Base-by-base conservation (phyloP, 2,113 vertebrate genomes). In the Aramus guarauna region DNA sequence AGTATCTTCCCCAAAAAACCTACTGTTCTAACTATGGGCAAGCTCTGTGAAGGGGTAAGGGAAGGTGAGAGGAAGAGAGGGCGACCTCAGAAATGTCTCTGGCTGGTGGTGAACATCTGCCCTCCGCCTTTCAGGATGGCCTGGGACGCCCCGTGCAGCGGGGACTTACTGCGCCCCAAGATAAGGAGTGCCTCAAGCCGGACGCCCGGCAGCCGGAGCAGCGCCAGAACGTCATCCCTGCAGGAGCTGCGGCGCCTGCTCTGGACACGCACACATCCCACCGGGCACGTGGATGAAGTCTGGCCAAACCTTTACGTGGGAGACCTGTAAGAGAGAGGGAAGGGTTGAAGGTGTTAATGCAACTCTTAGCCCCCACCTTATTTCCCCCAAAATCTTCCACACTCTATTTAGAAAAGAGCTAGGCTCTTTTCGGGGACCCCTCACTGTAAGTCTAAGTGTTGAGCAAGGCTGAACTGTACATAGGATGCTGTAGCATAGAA, bases 281-380 rank as follows among this genome's bases (percentile, higher is more conserved):
- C 48, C 1, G 97, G 88, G 41, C 99, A 99, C 4, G 78, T 99
- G 97, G 98, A 99, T 10, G 98, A 99, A 97, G 99, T 99, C 88
- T 98, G 99, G 97, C 99, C 99, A 66, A 97, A 99, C 92, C 99
- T 99, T 96, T 99, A 99, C 68, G 98, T 99, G 62, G 99, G 99
- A 98, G 99, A 99, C 96, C 98, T 99, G 99, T 99, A 98, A 99
- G 99, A 94, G 63, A 27, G 34, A 37, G 41, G 41, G 75, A 69
- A 84, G 56, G 66, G 80, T 41, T 91, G 66, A 91, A 95, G 62
- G 29, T 64, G 15, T 76, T 85, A 24, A 64, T 29, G n/a, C 39
- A 78, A n/a, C 39, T 87, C 47, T 67, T 68, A 50, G 34, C 4
- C 17, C 50, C 29, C 22, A 39, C 12, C 21, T 13, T 30, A 20